Base-by-base conservation (phyloP, 2,113 vertebrate species). In the Ammodytes dubius region DNA sequence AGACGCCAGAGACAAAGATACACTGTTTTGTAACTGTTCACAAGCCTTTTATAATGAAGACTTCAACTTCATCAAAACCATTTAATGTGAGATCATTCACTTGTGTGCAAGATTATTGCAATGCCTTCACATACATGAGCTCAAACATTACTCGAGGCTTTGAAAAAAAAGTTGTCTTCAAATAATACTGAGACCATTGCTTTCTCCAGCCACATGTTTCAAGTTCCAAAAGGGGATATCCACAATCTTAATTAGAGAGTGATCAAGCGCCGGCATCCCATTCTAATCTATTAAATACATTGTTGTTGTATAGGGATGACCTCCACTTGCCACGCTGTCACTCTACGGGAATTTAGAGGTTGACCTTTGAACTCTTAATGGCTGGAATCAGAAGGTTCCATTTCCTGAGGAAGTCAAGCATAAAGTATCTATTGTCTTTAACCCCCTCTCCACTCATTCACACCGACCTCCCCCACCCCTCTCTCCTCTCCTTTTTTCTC, bases 381-480 rank as follows among this genome's bases (percentile, higher is more conserved):
- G 77, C 42, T 54, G 14, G 60, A 73, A 79, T 87, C 52, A 47
- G 65, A 91, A 81, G 76, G 77, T 85, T 75, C 86, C 69, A 91
- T 89, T 92, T 93, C 81, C 90, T 87, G 40, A 82, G 83, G 82
- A 93, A 95, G 87, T 82, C 85, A 89, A 91, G 86, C 87, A 88
- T 80, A 61, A 66, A 79, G 46, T 80, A 52, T 1, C 89, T 91
- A 87, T 94, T 94, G 91, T 88, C 80, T 80, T 93, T 43, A 27
- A 81, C 19, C 42, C 49, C 57, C 66, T 47, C 47, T 68, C 59
- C 76, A 37, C 35, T 40, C 77, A 70, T 88, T 82, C 71, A 70
- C 70, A 77, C 69, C 70, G 3, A 72, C 66, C 68, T 70, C 72
- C 47, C 45, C 49, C 46, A 27, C 13, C 0, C 42, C 40, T 52